These are phyloP conservation scores for Eudemis profundana DNA, from an alignment of 2,888 invertebrate species.

Conservation along the genomic window DNA sequence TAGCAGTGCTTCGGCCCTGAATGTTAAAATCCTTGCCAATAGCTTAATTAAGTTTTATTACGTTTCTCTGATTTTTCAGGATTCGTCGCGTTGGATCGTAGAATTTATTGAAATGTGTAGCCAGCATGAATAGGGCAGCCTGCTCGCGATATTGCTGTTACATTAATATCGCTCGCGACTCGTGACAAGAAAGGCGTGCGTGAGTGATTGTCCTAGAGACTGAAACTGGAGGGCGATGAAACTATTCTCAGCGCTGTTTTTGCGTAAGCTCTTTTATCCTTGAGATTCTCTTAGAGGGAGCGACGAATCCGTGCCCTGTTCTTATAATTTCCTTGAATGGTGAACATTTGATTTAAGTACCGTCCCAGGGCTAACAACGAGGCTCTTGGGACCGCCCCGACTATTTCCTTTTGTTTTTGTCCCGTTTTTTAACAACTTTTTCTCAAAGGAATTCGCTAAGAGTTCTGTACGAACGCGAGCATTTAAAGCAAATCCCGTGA, in stretches of 20 bases:
- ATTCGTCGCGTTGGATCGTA: not conserved
- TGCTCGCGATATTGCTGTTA: slow-evolving; percentile 31
- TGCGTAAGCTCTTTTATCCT: slow-evolving; percentile 73
- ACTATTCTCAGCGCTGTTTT: slow-evolving; percentile 66
- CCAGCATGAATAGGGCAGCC: slow-evolving; percentile 7
- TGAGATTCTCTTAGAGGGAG: slow-evolving; percentile 64
- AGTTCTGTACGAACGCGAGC: slow-evolving; percentile 65
- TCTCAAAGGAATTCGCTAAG: slow-evolving; percentile 74
- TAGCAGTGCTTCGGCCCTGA: slow-evolving; percentile 62
- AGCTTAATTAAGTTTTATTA: slow-evolving; percentile 58
- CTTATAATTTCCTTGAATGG: slow-evolving; percentile 83
- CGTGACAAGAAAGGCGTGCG: slow-evolving; percentile 34
- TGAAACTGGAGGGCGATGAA: slow-evolving; percentile 53
- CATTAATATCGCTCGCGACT: slow-evolving; percentile 31
- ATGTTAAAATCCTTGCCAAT: slow-evolving; percentile 67
- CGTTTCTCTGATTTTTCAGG: slow-evolving; percentile 45
- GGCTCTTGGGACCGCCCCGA: slow-evolving; percentile 78
- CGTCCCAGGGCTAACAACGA: slow-evolving; percentile 79
- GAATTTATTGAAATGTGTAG: slow-evolving; percentile 27
- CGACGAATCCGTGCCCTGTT: slow-evolving; percentile 73
- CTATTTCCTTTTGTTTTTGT: slow-evolving; percentile 82
- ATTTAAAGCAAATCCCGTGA: slow-evolving; percentile 74
- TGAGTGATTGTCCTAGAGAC: slow-evolving; percentile 39
- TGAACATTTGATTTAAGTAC: slow-evolving; percentile 84
- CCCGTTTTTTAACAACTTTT: slow-evolving; percentile 78